These are phyloP conservation scores for Sebastiscus tertius DNA, from an alignment of 2,797 vertebrate species.

Conservation along the genomic window DNA sequence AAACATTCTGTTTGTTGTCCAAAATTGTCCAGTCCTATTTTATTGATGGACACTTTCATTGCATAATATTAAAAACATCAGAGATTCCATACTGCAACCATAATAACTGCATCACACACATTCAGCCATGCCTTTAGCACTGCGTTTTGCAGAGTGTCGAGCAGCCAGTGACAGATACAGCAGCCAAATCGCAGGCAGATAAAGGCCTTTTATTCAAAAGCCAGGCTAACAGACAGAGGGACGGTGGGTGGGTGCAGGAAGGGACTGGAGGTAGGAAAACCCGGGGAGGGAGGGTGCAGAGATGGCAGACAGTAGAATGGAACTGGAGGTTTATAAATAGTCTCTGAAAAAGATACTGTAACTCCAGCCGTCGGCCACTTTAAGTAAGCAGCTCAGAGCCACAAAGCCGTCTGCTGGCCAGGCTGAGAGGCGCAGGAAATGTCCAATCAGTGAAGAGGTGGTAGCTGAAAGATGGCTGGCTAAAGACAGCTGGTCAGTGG, in stretches of 20 bases:
- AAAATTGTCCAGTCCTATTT: not conserved
- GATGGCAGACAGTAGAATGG: constrained; percentile 44
- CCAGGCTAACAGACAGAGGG: not conserved
- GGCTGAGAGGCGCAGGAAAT: constrained; percentile 53
- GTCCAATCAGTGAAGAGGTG: constrained; percentile 27
- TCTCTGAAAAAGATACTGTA: constrained; percentile 69
- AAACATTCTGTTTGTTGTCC: not conserved
- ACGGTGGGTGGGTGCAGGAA: constrained; percentile 17
- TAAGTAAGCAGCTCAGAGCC: constrained; percentile 62
- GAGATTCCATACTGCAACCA: not conserved
- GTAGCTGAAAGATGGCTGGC: constrained; percentile 14
- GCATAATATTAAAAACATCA: not conserved
- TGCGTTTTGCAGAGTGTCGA: constrained; percentile 14
- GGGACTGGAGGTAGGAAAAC: constrained; percentile 14
- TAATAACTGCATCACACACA: not conserved
- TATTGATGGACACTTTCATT: not conserved
- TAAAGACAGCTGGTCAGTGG: constrained; percentile 26
- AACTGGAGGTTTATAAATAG: constrained; percentile 75
- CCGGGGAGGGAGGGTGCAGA: constrained; percentile 17
- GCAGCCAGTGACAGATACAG: constrained; percentile 15
- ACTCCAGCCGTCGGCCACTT: constrained; percentile 39
- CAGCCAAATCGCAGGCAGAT: constrained; percentile 18
- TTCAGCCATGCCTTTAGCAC: not conserved
- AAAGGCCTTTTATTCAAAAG: constrained; percentile 30
- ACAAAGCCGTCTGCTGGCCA: constrained; percentile 60